Evolutionary conservation across 1,140 invertebrate genomes (phyloP).

Genomic region (Drosophila mojavensis): DNA sequence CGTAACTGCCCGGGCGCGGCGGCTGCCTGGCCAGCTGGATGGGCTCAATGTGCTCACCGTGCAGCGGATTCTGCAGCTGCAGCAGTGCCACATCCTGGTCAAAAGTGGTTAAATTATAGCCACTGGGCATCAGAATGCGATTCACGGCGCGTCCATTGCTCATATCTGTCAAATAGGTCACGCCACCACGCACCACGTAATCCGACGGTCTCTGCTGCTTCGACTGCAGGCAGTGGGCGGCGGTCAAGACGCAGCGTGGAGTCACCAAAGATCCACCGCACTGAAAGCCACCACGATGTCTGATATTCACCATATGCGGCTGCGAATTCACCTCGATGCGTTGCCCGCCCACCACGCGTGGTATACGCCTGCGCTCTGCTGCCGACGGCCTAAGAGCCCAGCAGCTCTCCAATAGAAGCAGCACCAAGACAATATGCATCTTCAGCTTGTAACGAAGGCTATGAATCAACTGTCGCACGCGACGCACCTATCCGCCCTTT

Average conservation of each 20-base stretch:
- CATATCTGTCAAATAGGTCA: slow-evolving; percentile 63
- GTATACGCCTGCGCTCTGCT: slow-evolving; percentile 12
- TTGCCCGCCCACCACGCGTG: slow-evolving; percentile 68
- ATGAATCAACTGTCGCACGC: slow-evolving; percentile 34
- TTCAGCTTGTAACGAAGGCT: slow-evolving; percentile 13
- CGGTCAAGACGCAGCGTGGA: slow-evolving; percentile 68
- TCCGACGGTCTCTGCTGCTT: slow-evolving; percentile 38
- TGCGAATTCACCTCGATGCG: slow-evolving; percentile 52
- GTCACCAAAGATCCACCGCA: slow-evolving; percentile 73
- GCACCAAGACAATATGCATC: slow-evolving; percentile 31
- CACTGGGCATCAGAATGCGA: slow-evolving; percentile 43
- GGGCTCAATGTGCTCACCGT: slow-evolving; percentile 38
- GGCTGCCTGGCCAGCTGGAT: slow-evolving; percentile 48
- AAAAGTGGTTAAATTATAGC: slow-evolving; percentile 53
- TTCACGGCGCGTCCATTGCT: slow-evolving; percentile 56
- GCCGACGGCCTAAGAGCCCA: background rate
- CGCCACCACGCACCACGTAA: slow-evolving; percentile 68
- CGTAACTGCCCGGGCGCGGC: slow-evolving; percentile 33
- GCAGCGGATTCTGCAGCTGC: slow-evolving; percentile 56
- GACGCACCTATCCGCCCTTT: slow-evolving; percentile 25
- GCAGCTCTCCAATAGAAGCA: slow-evolving; percentile 27
- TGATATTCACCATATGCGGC: slow-evolving; percentile 73
- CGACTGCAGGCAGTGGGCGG: slow-evolving; percentile 70
- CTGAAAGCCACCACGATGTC: slow-evolving; percentile 57
- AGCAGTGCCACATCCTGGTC: slow-evolving; percentile 70